Evolutionary conservation across 1,140 invertebrate species (phyloP).

Genomic region (Coboldia fuscipes): DNA sequence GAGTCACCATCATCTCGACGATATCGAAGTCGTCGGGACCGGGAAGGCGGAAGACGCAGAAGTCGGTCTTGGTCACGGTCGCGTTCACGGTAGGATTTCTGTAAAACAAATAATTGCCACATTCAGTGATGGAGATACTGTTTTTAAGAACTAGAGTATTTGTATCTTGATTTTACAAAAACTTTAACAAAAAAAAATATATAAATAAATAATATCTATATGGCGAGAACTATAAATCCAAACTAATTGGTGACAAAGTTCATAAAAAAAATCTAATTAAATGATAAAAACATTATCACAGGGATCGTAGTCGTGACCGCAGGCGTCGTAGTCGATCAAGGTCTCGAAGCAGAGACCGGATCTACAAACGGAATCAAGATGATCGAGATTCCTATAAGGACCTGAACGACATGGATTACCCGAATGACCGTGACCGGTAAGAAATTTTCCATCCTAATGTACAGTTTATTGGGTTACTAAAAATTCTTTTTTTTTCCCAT

Average conservation of each 20-base stretch:
- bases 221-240: too few relatives aligned
- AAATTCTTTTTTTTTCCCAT: not conserved
- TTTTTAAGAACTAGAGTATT: not conserved
- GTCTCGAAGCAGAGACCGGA: not conserved
- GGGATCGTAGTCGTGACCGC: not conserved
- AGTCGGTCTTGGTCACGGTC: not conserved
- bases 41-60: conserved; percentile 1
- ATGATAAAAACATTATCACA: not conserved
- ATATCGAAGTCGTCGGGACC: not conserved
- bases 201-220: not conserved
- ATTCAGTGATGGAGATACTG: not conserved
- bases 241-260: not conserved
- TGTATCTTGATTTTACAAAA: not conserved
- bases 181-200: too few relatives aligned
- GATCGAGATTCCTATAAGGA: not conserved
- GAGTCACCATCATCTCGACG: not conserved
- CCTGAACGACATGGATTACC: not conserved
- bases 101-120: not conserved
- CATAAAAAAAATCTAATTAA: not conserved
- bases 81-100: not conserved
- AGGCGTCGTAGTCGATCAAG: not conserved
- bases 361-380: not conserved
- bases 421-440: not conserved
- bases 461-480: not conserved
- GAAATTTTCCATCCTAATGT: too few relatives aligned